These are phyloP conservation scores for Melanotus villosus DNA, from an alignment of 2,888 invertebrate genomes.

Conservation along the genomic window DNA sequence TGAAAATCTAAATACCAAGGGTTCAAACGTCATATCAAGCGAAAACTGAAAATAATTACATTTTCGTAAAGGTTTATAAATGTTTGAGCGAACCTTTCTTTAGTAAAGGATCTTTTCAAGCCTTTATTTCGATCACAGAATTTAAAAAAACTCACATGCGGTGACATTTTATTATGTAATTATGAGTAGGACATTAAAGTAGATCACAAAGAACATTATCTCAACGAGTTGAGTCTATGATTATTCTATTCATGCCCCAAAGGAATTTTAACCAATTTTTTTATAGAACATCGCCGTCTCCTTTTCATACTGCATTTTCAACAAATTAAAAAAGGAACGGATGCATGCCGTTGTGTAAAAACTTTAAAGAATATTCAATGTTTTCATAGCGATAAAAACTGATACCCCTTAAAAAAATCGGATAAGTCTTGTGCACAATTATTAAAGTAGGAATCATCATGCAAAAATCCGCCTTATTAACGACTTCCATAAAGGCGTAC, in stretches of 20 bases:
- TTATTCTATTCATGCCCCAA: too few species aligned
- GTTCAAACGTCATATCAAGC: slow-evolving; percentile 1
- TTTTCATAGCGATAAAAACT: slow-evolving; percentile 50
- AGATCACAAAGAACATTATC: too few species aligned
- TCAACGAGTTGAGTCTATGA: too few species aligned
- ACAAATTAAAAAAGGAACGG: not conserved
- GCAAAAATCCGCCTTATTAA: too few species aligned
- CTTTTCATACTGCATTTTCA: not conserved
- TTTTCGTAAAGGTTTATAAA: not conserved
- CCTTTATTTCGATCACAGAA: too few species aligned
- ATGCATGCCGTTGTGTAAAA: not conserved
- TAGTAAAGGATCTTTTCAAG: not conserved
- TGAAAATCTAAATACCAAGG: slow-evolving; percentile 1
- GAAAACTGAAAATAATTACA: slow-evolving; percentile 8
- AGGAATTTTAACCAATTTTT: not conserved
- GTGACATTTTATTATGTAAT: too few species aligned
- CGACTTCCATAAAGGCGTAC: too few species aligned
- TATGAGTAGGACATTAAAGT: too few species aligned
- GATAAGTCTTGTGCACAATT: slow-evolving; percentile 30
- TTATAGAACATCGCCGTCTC: not conserved
- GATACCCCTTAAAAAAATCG: slow-evolving; percentile 47
- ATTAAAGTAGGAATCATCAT: too few species aligned
- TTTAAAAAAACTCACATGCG: too few species aligned
- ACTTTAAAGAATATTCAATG: slow-evolving; percentile 3
- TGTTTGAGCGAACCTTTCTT: slow-evolving; percentile 1